Evolutionary conservation across 2,797 vertebrate species (phyloP).

Genomic region (Lerista edwardsae): DNA sequence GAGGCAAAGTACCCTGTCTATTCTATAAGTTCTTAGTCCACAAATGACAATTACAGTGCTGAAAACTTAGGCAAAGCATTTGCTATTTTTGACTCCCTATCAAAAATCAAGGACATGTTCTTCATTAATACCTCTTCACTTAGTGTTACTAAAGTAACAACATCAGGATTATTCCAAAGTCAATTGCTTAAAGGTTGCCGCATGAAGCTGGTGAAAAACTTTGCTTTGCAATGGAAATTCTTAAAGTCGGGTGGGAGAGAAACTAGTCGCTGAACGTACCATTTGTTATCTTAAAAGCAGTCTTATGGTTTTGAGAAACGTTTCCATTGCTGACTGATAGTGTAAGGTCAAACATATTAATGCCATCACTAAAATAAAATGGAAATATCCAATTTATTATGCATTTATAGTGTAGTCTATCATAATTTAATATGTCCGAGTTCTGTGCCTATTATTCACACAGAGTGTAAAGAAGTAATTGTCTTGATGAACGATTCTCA

Average conservation of each 20-base stretch:
- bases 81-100: neutral
- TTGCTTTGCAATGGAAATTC: neutral
- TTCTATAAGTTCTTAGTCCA: neutral
- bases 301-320: constrained; percentile 39
- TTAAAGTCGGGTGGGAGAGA: constrained; percentile 25
- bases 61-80: neutral
- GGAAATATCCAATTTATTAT: constrained; percentile 62
- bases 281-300: constrained; percentile 45
- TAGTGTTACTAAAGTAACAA: neutral
- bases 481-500: constrained; percentile 65
- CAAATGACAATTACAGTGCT: neutral
- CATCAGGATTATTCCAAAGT: neutral
- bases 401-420: constrained; percentile 55
- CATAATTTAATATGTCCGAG: constrained; percentile 57
- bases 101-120: neutral
- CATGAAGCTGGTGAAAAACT: neutral
- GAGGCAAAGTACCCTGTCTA: neutral
- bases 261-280: constrained; percentile 19
- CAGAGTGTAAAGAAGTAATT: constrained; percentile 63
- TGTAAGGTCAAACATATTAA: constrained; percentile 62
- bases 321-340: constrained; percentile 17
- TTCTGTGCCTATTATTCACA: constrained; percentile 55
- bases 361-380: constrained; percentile 62
- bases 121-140: neutral
- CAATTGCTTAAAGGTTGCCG: neutral